phyloP scores from a whole-genome alignment of 2,888 invertebrate species.

The Melitaea athalia region DNA sequence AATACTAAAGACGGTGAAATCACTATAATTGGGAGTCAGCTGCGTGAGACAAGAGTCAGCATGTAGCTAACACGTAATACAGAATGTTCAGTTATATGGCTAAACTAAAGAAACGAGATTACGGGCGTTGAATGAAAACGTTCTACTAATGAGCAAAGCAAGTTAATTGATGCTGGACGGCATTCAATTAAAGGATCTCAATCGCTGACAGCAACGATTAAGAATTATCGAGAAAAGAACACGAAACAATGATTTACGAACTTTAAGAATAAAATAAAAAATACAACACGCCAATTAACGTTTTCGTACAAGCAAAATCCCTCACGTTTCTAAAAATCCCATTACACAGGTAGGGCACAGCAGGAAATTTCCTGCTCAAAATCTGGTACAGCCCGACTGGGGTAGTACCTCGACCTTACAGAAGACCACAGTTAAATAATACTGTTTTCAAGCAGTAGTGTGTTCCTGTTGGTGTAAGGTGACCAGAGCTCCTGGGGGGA shows the following conservation, averaged over 20 bases:
- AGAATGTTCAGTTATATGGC: constrained; percentile 56
- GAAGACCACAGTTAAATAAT: no score
- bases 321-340: no score
- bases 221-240: constrained; percentile 5
- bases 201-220: constrained; percentile 60
- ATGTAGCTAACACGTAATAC: constrained; percentile 62
- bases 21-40: constrained; percentile 50
- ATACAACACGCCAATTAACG: no score
- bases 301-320: no score
- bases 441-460: no score
- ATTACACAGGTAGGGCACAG: no score
- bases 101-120: constrained; percentile 65
- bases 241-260: neutral
- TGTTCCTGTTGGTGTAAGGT: no score
- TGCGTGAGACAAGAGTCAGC: constrained; percentile 57
- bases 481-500: no score
- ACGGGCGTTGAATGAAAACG: constrained; percentile 71
- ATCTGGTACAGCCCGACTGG: no score
- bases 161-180: constrained; percentile 51
- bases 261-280: neutral
- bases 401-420: no score
- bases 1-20: constrained; percentile 52
- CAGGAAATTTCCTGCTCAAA: no score
- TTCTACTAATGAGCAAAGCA: constrained; percentile 71
- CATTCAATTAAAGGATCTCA: constrained; percentile 41